phyloP scores from a whole-genome alignment of 1,140 invertebrate genomes.

The Araneus ventricosus region DNA sequence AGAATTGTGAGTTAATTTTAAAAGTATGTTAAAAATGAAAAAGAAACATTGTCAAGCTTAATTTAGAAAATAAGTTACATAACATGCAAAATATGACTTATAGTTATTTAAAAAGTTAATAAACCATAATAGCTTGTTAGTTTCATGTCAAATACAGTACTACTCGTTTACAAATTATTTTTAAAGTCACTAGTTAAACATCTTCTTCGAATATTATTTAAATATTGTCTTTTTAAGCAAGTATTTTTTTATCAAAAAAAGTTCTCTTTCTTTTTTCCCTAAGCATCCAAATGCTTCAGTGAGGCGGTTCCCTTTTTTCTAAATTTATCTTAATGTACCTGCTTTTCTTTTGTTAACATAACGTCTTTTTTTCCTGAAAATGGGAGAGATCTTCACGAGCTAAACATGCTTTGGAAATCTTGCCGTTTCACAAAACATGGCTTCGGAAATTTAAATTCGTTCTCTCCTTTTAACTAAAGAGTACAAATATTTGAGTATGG shows the following conservation, averaged over 20 bases:
- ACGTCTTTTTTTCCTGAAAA: background rate
- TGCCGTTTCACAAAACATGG: conserved; percentile 7
- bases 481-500: conserved; percentile 32
- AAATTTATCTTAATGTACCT: background rate
- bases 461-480: conserved; percentile 5
- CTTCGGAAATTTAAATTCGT: conserved; percentile 15
- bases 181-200: background rate
- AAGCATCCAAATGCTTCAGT: background rate
- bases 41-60: too few species aligned
- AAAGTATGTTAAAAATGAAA: too few species aligned
- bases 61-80: too few species aligned
- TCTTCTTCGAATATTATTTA: background rate
- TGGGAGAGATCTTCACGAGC: background rate
- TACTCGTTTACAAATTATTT: background rate
- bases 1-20: too few species aligned
- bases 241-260: background rate
- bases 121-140: too few species aligned
- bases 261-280: background rate
- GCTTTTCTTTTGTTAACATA: background rate
- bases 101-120: too few species aligned
- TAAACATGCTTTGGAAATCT: background rate
- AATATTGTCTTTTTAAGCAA: background rate
- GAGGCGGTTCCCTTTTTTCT: background rate
- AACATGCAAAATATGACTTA: too few species aligned
- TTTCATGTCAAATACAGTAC: background rate